phyloP scores from a whole-genome alignment of 2,797 vertebrate species.

The Pangasius larnaudii region DNA sequence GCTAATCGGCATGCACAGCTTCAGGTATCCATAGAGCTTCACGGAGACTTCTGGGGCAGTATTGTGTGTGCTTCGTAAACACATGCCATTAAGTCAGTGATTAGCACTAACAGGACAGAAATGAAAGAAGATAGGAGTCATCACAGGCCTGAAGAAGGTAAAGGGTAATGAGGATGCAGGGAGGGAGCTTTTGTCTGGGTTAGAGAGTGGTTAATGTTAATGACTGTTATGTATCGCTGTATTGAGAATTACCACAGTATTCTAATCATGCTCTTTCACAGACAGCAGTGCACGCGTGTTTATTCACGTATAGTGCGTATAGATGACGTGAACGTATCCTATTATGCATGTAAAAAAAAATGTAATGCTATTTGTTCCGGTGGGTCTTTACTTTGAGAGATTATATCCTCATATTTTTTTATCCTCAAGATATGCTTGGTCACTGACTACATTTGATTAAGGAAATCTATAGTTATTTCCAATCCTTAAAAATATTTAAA shows the following conservation, averaged over 20 bases:
- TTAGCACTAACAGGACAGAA: slow-evolving; percentile 4
- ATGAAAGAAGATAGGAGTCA: background rate
- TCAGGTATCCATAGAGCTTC: slow-evolving; percentile 55
- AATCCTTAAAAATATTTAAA: background rate
- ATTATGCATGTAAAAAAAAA: too few relatives aligned
- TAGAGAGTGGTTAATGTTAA: slow-evolving; percentile 31
- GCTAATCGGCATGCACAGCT: slow-evolving; percentile 56
- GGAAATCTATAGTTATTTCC: background rate
- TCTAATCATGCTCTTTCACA: slow-evolving; percentile 1
- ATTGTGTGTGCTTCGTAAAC: slow-evolving; percentile 56
- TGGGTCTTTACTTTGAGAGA: background rate
- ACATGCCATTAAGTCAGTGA: slow-evolving; percentile 39
- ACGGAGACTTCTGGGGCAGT: slow-evolving; percentile 26
- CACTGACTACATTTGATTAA: background rate
- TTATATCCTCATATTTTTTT: background rate
- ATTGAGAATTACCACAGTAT: background rate
- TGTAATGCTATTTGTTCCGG: background rate
- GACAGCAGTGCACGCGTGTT: background rate
- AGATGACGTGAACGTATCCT: background rate
- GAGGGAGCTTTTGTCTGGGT: slow-evolving; percentile 41
- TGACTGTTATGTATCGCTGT: slow-evolving; percentile 12
- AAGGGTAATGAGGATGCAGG: slow-evolving; percentile 32
- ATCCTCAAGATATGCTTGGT: background rate
- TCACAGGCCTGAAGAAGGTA: slow-evolving; percentile 3
- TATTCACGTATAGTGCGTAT: too few relatives aligned